Base-by-base conservation (phyloP, 2,113 vertebrate species). In the Hydrolagus affinis region DNA sequence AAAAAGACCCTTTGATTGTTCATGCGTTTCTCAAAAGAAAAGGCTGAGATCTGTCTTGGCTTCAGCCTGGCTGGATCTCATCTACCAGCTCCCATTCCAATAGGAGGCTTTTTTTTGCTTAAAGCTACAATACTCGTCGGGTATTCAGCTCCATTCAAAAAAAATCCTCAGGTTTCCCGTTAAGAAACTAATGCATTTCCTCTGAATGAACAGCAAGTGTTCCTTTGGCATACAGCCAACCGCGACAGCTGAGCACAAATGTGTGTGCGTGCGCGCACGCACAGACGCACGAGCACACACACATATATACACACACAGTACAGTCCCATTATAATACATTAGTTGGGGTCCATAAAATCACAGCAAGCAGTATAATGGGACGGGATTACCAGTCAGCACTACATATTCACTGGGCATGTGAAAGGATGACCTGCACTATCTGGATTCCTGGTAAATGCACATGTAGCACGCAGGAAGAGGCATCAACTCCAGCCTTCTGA, bases 1-100 rank as follows among this genome's bases (percentile, higher is more conserved):
- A 91, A 91, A 92, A 91, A 89, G 87, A 86, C 88, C 88, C 90
- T 93, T 93, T 93, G 92, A 93, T 91, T 93, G 92, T 90, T 93
- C 91, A 91, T 88, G 91, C 87, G 0, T 91, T 86, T 85, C 85
- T 0, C 86, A 74, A 86, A 91, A 89, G 92, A 93, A 89, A 91
- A 86, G 88, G 88, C 57, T 59, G 86, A 91, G 91, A 90, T 90
- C 89, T 88, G 90, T 90, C 89, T 90, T 88, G 86, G 78, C 88
- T 88, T 86, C 0, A 56, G 88, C 91, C 90, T 91, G 88, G 90
- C 90, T 90, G 89, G 88, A 91, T 87, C 91, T 88, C 88, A 87
- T 89, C 89, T 89, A 89, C 88, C 87, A 86, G 89, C 88, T 91
- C 89, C 87, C 89, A 86, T 85, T 90, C 87, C 90, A 88, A 76